Evolutionary conservation across 2,797 vertebrate species (phyloP).

Genomic region (Acestrorhynchus altus): DNA sequence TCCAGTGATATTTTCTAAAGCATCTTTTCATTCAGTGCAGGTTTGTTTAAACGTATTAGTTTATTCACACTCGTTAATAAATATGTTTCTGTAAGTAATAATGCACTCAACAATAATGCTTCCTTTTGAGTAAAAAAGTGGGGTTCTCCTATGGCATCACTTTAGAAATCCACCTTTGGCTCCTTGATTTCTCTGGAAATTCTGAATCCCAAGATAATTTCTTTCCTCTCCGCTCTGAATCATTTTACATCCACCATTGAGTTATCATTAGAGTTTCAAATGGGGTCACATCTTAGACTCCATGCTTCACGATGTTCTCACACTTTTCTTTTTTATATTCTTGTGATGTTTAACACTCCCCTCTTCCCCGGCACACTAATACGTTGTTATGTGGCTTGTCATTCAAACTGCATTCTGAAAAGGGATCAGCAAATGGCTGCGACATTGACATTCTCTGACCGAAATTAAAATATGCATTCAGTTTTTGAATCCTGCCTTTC

Average conservation of each 20-base stretch:
- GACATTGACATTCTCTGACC: conserved; percentile 29
- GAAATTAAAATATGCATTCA: conserved; percentile 48
- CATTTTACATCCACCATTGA: conserved; percentile 9
- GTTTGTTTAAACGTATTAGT: no score
- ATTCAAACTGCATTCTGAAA: conserved; percentile 32
- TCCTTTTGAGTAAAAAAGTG: not conserved
- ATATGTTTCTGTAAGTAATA: not conserved
- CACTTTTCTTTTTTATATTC: conserved; percentile 11
- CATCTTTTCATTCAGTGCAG: no score
- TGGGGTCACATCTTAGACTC: conserved; percentile 9
- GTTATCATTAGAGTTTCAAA: conserved; percentile 9
- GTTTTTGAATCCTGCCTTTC: conserved; percentile 45
- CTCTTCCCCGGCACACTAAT: conserved; percentile 19
- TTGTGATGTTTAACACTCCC: conserved; percentile 28
- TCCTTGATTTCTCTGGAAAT: not conserved
- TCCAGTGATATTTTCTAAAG: no score
- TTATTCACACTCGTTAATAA: not conserved
- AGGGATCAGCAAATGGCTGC: conserved; percentile 1
- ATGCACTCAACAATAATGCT: not conserved
- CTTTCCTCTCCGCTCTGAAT: not conserved
- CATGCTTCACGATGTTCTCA: not conserved
- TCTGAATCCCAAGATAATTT: not conserved
- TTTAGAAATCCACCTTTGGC: not conserved
- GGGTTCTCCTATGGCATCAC: no score
- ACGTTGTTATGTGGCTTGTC: conserved; percentile 27